Conservation (phyloP, 30 jellyfish, hydroid and myxozoan genomes). For the Cassiopea andromeda region DNA sequence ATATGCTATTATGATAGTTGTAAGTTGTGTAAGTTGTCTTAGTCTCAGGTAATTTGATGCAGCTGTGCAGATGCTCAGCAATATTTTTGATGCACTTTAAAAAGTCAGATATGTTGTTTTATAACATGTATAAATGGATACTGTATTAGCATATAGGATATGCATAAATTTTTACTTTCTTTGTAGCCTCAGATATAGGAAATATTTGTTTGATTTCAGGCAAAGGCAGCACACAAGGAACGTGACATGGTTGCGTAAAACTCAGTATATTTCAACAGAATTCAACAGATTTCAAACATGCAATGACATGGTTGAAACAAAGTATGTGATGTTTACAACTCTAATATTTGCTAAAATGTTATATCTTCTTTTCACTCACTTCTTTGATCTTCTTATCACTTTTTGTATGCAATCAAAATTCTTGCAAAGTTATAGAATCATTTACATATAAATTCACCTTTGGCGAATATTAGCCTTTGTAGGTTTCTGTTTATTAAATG, state of each 20-base stretch:
- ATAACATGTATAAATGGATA: too few relatives aligned
- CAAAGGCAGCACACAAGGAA: constrained; percentile 90
- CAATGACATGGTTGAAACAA: constrained; percentile 98
- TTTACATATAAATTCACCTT: too few relatives aligned
- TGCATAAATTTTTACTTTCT: neutral
- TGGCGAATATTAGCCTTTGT: too few relatives aligned
- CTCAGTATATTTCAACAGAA: constrained; percentile 96
- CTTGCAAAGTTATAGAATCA: too few relatives aligned
- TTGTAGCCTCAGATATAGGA: too few relatives aligned
- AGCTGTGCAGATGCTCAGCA: neutral
- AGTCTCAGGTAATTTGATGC: neutral
- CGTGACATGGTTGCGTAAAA: constrained; percentile 97
- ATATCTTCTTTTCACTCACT: too few relatives aligned
- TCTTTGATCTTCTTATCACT: too few relatives aligned
- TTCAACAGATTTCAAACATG: constrained; percentile 93
- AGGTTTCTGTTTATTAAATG: too few relatives aligned
- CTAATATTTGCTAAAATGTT: too few relatives aligned
- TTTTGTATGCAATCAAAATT: too few relatives aligned
- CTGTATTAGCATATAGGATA: neutral
- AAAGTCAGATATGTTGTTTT: too few relatives aligned
- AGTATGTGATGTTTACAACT: constrained; percentile 53
- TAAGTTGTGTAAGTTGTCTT: neutral
- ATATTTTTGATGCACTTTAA: too few relatives aligned
- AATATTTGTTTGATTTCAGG: constrained; percentile 5
- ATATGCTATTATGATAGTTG: neutral